A percentile compares a stretch with the other conserved stretches of the same genome.
phyloP scores from a whole-genome alignment of 64 coral and sea anemone species.

The Acropora yongei region DNA sequence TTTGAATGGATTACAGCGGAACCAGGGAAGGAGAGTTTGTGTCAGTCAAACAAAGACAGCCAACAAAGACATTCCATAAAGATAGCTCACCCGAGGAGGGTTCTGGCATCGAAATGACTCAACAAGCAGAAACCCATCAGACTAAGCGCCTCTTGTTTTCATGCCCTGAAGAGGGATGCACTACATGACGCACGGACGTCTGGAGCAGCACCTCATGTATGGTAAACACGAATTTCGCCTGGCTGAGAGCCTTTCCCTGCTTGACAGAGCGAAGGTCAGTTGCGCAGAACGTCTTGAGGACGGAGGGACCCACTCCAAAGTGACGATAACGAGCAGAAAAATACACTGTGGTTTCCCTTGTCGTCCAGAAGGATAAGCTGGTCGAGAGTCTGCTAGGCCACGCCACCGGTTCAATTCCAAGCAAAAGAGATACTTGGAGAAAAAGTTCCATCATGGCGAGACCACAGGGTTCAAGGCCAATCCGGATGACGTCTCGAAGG shows the following conservation, averaged over 20 bases:
- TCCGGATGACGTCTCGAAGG: background rate
- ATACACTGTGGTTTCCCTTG: too few relatives aligned
- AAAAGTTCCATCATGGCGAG: conserved; percentile 21
- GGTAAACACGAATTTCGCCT: background rate
- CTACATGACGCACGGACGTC: background rate
- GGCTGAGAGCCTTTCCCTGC: background rate
- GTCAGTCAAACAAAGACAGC: too few relatives aligned
- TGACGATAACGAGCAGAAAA: background rate
- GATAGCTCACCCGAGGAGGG: too few relatives aligned
- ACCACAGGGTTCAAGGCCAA: background rate
- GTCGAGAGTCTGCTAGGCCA: background rate
- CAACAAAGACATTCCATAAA: too few relatives aligned
- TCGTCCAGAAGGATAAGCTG: background rate
- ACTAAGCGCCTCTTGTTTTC: too few relatives aligned
- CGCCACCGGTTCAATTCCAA: background rate
- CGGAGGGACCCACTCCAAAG: background rate
- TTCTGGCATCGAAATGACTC: too few relatives aligned
- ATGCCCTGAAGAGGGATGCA: too few relatives aligned
- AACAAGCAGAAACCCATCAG: too few relatives aligned
- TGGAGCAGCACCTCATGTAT: background rate
- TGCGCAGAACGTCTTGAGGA: background rate
- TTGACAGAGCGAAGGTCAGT: background rate
- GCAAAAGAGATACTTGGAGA: conserved; percentile 1
- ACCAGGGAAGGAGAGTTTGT: too few relatives aligned
- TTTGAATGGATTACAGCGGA: too few relatives aligned